phyloP scores from a whole-genome alignment of 2,888 invertebrate species.

The Nomada fucata region DNA sequence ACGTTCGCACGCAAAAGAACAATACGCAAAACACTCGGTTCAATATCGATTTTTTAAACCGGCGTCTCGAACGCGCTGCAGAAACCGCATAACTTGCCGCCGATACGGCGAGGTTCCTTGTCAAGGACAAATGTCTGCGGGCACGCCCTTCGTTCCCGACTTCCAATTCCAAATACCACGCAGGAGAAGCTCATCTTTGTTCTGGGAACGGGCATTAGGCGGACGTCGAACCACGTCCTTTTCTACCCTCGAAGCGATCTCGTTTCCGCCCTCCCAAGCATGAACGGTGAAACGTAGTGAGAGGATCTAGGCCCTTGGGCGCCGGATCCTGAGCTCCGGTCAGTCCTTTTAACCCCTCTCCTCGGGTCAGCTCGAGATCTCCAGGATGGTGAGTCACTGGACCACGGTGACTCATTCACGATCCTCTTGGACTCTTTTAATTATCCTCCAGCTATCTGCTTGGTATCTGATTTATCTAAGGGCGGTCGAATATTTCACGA shows the following conservation, averaged over 20 bases:
- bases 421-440: slow-evolving; percentile 59
- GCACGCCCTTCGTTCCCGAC: slow-evolving; percentile 58
- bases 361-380: slow-evolving; percentile 52
- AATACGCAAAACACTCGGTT: not conserved
- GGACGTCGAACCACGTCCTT: slow-evolving; percentile 52
- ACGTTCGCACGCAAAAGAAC: not conserved
- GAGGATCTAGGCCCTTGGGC: slow-evolving; percentile 66
- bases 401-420: slow-evolving; percentile 64
- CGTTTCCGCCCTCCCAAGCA: slow-evolving; percentile 69
- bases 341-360: slow-evolving; percentile 69
- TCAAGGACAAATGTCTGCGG: slow-evolving; percentile 64
- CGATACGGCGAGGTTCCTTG: slow-evolving; percentile 30
- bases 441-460: slow-evolving; percentile 26
- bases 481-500: not conserved
- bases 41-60: slow-evolving; percentile 28
- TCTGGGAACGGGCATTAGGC: slow-evolving; percentile 54
- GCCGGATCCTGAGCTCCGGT: slow-evolving; percentile 66
- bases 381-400: slow-evolving; percentile 63
- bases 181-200: slow-evolving; percentile 59
- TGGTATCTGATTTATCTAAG: slow-evolving; percentile 17
- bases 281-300: slow-evolving; percentile 54
- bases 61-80: slow-evolving; percentile 3
- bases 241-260: slow-evolving; percentile 61
- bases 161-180: slow-evolving; percentile 60
- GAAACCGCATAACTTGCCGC: slow-evolving; percentile 45